A percentile compares a stretch with the other conserved stretches of the same genome.
These are phyloP conservation scores for Takifugu ocellatus DNA, from an alignment of 2,797 vertebrate species.

Conservation along the genomic window DNA sequence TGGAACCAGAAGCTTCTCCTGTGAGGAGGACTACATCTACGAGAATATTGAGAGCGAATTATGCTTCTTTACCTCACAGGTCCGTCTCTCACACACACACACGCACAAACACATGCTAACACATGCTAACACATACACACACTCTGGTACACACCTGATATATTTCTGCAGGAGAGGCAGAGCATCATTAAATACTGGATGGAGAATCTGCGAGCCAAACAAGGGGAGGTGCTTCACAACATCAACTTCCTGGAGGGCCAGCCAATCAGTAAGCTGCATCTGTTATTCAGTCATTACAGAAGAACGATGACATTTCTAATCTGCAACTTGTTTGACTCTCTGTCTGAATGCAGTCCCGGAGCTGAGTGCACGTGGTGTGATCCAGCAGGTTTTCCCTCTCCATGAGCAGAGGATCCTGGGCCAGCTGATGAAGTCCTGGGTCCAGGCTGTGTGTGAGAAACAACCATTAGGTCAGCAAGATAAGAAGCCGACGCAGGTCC, in stretches of 20 bases:
- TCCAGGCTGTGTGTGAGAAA: constrained; percentile 93
- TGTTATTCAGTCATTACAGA: background rate
- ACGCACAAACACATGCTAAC: too few species aligned
- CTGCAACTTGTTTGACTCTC: background rate
- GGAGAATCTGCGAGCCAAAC: constrained; percentile 93
- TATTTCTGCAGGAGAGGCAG: constrained; percentile 85
- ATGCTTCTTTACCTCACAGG: constrained; percentile 96
- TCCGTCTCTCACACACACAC: constrained; percentile 44
- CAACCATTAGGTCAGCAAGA: constrained; percentile 85
- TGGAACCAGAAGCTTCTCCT: constrained; percentile 89
- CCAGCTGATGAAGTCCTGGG: constrained; percentile 96
- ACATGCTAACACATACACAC: background rate
- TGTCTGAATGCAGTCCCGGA: constrained; percentile 81
- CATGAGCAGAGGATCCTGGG: constrained; percentile 94
- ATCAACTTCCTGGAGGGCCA: constrained; percentile 94
- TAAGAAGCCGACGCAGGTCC: background rate
- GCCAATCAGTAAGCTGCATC: constrained; percentile 86
- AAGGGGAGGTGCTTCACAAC: constrained; percentile 91
- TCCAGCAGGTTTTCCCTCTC: constrained; percentile 93
- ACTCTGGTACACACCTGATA: background rate
- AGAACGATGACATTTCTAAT: background rate
- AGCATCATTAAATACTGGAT: constrained; percentile 96
- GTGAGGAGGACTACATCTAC: constrained; percentile 97
- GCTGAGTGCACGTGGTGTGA: constrained; percentile 88
- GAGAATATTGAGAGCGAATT: constrained; percentile 96